Evolutionary conservation across 2,113 vertebrate species (phyloP).

Genomic region (Corvus moneduloides): DNA sequence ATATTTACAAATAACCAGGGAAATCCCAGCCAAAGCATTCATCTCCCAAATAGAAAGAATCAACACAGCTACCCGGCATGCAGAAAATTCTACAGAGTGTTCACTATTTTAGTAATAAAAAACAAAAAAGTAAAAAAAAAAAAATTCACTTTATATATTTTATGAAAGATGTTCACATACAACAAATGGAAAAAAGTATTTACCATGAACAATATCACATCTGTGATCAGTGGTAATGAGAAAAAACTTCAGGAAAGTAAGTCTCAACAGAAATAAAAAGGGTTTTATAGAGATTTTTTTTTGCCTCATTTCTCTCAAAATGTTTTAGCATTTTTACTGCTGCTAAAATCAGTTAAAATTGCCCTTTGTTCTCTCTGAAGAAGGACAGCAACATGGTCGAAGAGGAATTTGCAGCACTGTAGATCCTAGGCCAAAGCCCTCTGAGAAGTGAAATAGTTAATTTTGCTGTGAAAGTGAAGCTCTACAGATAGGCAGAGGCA

Average conservation of each 20-base stretch:
- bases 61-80: neutral
- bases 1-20: neutral
- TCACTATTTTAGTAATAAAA: neutral
- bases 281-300: neutral
- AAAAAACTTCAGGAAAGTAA: neutral
- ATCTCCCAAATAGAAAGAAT: neutral
- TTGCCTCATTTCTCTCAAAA: neutral
- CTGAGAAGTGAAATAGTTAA: neutral
- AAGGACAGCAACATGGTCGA: neutral
- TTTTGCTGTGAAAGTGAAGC: neutral
- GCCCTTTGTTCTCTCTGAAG: neutral
- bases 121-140: neutral
- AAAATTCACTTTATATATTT: neutral
- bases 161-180: neutral
- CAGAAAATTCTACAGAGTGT: neutral
- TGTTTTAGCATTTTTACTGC: neutral
- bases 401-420: neutral
- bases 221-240: neutral
- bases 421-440: neutral
- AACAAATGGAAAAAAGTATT: neutral
- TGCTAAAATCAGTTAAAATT: neutral
- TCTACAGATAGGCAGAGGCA: neutral
- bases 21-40: neutral
- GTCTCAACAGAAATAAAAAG: neutral
- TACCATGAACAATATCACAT: neutral